phyloP scores from a whole-genome alignment of 2,888 invertebrate species.

The Macropis europaea region DNA sequence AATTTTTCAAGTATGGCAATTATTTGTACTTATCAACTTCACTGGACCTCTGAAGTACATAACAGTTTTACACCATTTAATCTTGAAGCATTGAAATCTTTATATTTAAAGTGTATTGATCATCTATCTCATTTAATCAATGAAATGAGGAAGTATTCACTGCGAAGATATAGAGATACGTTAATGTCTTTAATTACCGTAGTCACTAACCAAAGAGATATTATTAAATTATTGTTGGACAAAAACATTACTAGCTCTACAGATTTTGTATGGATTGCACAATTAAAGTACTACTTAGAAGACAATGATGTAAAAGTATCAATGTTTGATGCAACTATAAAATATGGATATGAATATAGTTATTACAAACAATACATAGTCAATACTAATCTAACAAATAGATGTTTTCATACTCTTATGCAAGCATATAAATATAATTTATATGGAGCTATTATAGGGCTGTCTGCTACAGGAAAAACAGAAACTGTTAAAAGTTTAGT shows the following conservation, averaged over 20 bases:
- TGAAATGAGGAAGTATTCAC: constrained; percentile 82
- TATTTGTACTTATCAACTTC: constrained; percentile 83
- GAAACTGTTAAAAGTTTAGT: constrained; percentile 83
- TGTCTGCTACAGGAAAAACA: constrained; percentile 81
- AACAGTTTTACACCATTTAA: constrained; percentile 78
- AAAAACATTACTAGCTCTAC: constrained; percentile 77
- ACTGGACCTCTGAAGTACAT: constrained; percentile 85
- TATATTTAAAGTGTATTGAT: constrained; percentile 81
- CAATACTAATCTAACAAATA: constrained; percentile 80
- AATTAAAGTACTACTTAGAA: constrained; percentile 83
- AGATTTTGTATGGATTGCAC: constrained; percentile 84
- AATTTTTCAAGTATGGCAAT: constrained; percentile 85
- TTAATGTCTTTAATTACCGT: constrained; percentile 82
- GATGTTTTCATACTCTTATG: constrained; percentile 83
- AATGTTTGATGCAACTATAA: constrained; percentile 81
- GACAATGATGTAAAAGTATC: constrained; percentile 79
- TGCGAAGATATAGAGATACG: constrained; percentile 81
- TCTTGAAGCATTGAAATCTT: constrained; percentile 78
- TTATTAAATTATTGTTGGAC: constrained; percentile 78
- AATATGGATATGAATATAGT: constrained; percentile 84
- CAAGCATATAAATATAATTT: constrained; percentile 83
- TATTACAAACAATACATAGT: constrained; percentile 80
- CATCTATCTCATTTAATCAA: constrained; percentile 80
- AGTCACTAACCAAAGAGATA: constrained; percentile 82
- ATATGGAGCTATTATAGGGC: constrained; percentile 81